These are phyloP conservation scores for Carassius gibelio DNA, from an alignment of 2,113 vertebrate genomes.

Conservation along the genomic window DNA sequence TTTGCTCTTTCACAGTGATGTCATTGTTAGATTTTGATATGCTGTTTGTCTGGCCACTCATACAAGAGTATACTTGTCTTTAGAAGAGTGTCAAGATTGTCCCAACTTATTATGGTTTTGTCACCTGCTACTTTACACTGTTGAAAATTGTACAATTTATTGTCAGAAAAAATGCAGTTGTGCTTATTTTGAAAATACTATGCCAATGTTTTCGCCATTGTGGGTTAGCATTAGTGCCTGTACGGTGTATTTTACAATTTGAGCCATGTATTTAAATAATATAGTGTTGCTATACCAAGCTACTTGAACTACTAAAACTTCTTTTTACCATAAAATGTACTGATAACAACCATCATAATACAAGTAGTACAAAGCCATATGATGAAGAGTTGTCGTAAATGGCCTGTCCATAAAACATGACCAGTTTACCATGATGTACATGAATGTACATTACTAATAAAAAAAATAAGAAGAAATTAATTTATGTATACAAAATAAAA, in stretches of 20 bases:
- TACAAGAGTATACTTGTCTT: constrained; percentile 29
- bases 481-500: background rate
- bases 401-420: no score
- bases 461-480: background rate
- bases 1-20: background rate
- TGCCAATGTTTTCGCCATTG: background rate
- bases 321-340: background rate
- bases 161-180: background rate
- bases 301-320: background rate
- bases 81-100: background rate
- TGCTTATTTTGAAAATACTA: background rate
- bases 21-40: constrained; percentile 30
- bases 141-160: background rate
- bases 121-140: background rate
- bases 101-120: background rate
- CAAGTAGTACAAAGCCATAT: background rate
- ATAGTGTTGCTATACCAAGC: background rate
- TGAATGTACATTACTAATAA: background rate
- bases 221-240: background rate
- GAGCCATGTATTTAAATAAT: background rate
- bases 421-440: background rate
- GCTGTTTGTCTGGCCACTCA: background rate
- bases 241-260: background rate
- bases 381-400: background rate
- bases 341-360: no score